Evolutionary conservation across 2,888 invertebrate species (phyloP), one percentile per base, ranked within the genome.

Genomic region (Autographa gamma): DNA sequence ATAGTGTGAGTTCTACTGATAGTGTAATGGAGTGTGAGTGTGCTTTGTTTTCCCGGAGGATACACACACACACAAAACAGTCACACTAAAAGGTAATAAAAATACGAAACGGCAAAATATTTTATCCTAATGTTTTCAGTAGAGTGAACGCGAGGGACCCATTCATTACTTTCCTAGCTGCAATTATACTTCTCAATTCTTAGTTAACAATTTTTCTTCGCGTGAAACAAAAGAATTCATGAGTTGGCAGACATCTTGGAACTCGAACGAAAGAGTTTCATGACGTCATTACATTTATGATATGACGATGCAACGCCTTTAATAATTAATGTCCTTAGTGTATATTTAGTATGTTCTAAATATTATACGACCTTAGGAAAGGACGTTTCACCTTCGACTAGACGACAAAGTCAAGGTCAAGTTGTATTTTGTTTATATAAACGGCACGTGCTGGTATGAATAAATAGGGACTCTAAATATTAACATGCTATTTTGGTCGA

Each of bases 11-110:
- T 74, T 80, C 79, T 79, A 77, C 85, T 48, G 6, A n/a, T n/a
- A 88, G 86, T 91, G 91, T 91, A 84, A 93, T 93, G 92, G 89
- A 88, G 90, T 86, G 86, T 87, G 68, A 85, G 72, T 84, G 90
- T 85, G 81, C 78, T 86, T 77, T 75, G 79, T 86, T 86, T 87
- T 74, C 59, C 85, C 61, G 83, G 86, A 88, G 88, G 85, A 87
- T 87, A 90, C 76, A 86, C 72, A 80, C 79, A 90, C 76, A 86
- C 72, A 80, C 79, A 75, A 86, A 82, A 86, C 83, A 83, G 73
- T 87, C 83, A 85, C 80, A 88, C 68, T 91, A 85, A 91, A 91
- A 93, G 93, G 93, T 93, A 88, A 88, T 79, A 76, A 71, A 61
- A 70, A 61, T 65, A 71, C 38, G 34, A 18, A 71, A 68, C 43